phyloP scores from a whole-genome alignment of 2,113 vertebrate species.

The Epinephelus moara region DNA sequence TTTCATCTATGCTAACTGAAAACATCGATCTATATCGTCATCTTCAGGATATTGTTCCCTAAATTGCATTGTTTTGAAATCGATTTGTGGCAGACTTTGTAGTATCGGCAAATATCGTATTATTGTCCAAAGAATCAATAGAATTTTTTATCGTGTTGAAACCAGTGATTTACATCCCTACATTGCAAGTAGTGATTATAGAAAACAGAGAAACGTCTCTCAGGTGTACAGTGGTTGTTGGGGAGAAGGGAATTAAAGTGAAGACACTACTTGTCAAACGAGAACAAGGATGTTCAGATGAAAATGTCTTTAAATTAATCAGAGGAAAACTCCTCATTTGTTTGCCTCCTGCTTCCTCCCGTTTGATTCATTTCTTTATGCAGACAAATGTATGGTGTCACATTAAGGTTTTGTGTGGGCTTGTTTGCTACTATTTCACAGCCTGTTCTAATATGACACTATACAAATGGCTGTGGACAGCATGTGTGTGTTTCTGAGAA shows the following conservation, averaged over 20 bases:
- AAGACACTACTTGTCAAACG: constrained; percentile 3
- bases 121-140: no score
- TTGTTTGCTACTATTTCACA: constrained; percentile 51
- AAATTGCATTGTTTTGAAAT: no score
- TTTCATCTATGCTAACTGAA: no score
- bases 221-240: not conserved
- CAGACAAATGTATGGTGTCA: constrained; percentile 39
- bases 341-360: constrained; percentile 10
- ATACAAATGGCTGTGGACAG: constrained; percentile 28
- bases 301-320: constrained; percentile 17
- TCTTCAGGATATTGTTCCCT: no score
- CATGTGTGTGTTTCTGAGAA: constrained; percentile 12
- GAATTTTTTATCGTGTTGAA: no score
- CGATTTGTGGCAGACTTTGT: no score
- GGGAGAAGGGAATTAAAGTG: constrained; percentile 3
- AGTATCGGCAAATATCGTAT: no score
- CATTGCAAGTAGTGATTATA: not conserved
- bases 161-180: no score
- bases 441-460: constrained; percentile 21
- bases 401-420: constrained; percentile 35
- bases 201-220: not conserved
- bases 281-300: not conserved
- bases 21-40: no score
- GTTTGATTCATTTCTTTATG: constrained; percentile 20
- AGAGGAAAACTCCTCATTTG: not conserved